These are phyloP conservation scores for Pithys albifrons DNA, from an alignment of 2,113 vertebrate genomes.

Conservation along the genomic window DNA sequence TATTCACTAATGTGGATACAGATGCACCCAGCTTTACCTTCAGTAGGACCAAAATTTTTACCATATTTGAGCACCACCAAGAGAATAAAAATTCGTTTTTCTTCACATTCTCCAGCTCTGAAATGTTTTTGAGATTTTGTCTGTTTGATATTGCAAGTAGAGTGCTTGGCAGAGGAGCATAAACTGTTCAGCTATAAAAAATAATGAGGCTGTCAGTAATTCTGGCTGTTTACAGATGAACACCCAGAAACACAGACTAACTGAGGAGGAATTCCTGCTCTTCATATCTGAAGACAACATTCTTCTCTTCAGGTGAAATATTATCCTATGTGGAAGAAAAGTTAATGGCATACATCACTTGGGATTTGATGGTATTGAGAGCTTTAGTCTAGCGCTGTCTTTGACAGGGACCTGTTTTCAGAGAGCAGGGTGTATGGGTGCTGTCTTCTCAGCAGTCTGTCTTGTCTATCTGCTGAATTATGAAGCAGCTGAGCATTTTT, in stretches of 20 bases:
- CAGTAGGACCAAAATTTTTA: background rate
- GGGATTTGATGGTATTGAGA: background rate
- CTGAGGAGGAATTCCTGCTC: background rate
- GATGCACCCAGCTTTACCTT: background rate
- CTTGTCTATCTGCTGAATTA: background rate
- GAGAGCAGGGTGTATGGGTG: background rate
- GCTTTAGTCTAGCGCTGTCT: background rate
- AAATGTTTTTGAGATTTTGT: background rate
- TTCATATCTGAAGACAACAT: background rate
- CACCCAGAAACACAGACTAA: background rate
- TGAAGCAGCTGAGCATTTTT: background rate
- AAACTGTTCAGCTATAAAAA: background rate
- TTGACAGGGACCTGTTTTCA: background rate
- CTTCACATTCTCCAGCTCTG: background rate
- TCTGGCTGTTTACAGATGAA: background rate
- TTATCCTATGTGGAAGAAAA: background rate
- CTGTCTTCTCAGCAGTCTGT: background rate
- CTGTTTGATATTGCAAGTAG: background rate
- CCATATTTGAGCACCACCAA: background rate
- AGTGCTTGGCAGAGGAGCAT: rapidly evolving
- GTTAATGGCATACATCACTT: too few relatives aligned
- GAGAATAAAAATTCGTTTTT: background rate
- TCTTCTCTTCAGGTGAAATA: background rate
- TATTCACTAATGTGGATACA: background rate
- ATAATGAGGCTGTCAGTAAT: background rate